Percentiles rank a stretch among this genome's conserved stretches.
These are phyloP conservation scores for Peromyscus leucopus DNA, from an alignment of 2,113 vertebrate genomes.

Conservation along the genomic window DNA sequence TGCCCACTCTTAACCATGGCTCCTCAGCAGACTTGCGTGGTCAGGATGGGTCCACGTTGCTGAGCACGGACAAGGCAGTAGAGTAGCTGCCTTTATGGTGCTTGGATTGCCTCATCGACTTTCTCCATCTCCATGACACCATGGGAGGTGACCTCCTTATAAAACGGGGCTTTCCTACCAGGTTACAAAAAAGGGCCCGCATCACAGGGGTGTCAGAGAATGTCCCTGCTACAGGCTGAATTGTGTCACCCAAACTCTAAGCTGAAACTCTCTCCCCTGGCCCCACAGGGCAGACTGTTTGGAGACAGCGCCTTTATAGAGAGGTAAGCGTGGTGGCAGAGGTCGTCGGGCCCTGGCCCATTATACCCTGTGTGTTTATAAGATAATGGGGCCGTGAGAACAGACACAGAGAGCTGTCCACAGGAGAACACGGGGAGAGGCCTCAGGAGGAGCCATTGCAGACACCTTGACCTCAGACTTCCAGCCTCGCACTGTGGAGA, in stretches of 20 bases:
- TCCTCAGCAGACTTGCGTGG: background rate
- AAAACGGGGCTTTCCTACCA: too few species aligned
- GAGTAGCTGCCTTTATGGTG: fast-evolving
- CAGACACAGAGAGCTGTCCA: background rate
- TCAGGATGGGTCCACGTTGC: fast-evolving
- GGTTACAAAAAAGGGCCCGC: fast-evolving
- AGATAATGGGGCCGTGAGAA: background rate
- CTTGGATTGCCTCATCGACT: background rate
- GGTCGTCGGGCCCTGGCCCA: background rate
- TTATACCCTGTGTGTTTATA: background rate
- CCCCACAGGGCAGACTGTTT: background rate
- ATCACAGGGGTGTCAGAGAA: too few species aligned
- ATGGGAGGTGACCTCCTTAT: background rate
- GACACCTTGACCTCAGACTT: background rate
- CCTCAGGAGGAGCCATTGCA: background rate
- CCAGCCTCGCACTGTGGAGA: background rate
- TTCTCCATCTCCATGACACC: too few species aligned
- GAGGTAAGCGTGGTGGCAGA: fast-evolving
- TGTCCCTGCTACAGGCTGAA: background rate
- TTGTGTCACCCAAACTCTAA: too few species aligned
- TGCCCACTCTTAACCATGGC: background rate
- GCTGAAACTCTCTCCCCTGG: background rate
- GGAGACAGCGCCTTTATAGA: background rate
- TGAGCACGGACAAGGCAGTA: fast-evolving
- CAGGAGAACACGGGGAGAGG: background rate